Conservation (phyloP, 2,888 invertebrate genomes). For the Panopea generosa region DNA sequence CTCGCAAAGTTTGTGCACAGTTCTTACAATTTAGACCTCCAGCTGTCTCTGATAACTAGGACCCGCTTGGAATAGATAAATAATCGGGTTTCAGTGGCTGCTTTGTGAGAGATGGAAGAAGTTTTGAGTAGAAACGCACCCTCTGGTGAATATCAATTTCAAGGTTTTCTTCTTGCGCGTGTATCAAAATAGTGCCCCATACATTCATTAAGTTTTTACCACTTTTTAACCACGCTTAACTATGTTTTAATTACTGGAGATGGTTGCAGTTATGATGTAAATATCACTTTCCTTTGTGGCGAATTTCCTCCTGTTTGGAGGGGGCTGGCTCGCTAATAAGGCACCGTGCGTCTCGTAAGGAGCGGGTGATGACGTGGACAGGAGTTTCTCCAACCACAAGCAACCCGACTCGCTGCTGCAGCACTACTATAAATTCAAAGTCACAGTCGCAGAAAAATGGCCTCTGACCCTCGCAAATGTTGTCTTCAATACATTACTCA, state of each 20-base stretch:
- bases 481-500: slow-evolving; percentile 6
- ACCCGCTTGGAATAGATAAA: slow-evolving; percentile 69
- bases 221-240: slow-evolving; percentile 32
- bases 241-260: slow-evolving; percentile 48
- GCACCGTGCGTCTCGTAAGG: neutral
- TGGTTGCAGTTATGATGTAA: slow-evolving; percentile 36
- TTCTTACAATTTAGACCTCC: slow-evolving; percentile 32
- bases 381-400: slow-evolving; percentile 29
- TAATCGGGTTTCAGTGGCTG: slow-evolving; percentile 55
- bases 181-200: slow-evolving; percentile 19
- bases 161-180: slow-evolving; percentile 45
- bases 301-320: neutral
- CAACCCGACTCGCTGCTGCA: slow-evolving; percentile 18
- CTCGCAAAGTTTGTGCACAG: slow-evolving; percentile 18
- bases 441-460: slow-evolving; percentile 19
- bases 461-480: slow-evolving; percentile 37
- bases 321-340: neutral
- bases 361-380: slow-evolving; percentile 27
- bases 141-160: slow-evolving; percentile 48
- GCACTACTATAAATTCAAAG: slow-evolving; percentile 14
- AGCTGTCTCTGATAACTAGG: slow-evolving; percentile 47
- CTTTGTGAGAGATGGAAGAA: slow-evolving; percentile 12
- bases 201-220: slow-evolving; percentile 22
- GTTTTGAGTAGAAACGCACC: slow-evolving; percentile 23
- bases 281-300: slow-evolving; percentile 5